A percentile compares a stretch with the other conserved stretches of the same genome.
Evolutionary conservation across 1,140 invertebrate genomes (phyloP).

Genomic region (Euschistus heros): DNA sequence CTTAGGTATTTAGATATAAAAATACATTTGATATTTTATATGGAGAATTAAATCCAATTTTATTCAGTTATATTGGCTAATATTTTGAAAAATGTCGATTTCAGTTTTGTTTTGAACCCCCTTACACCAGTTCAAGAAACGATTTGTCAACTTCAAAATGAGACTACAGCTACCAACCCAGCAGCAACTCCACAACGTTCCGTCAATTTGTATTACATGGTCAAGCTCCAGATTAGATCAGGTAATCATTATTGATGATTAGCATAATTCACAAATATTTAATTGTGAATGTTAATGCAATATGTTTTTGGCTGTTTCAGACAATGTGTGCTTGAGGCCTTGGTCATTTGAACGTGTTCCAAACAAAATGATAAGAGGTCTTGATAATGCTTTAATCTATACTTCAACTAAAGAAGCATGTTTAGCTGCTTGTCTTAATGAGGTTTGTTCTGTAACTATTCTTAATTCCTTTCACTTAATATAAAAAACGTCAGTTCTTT

Average conservation of each 20-base stretch:
- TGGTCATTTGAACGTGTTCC: constrained; percentile 90
- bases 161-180: constrained; percentile 78
- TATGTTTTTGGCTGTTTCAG: constrained; percentile 37
- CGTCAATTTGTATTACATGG: constrained; percentile 91
- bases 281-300: too few relatives aligned
- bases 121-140: constrained; percentile 85
- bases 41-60: too few relatives aligned
- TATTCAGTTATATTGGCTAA: too few relatives aligned
- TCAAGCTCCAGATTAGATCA: constrained; percentile 79
- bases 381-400: constrained; percentile 85
- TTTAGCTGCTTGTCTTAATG: constrained; percentile 80
- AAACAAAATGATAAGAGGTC: constrained; percentile 77
- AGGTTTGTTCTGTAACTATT: constrained; percentile 41
- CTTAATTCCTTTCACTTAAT: too few relatives aligned
- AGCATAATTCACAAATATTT: too few relatives aligned
- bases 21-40: too few relatives aligned
- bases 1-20: too few relatives aligned
- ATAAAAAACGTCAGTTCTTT: too few relatives aligned
- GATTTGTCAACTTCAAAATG: constrained; percentile 82
- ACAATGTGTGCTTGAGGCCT: constrained; percentile 79
- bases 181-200: constrained; percentile 66
- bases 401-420: constrained; percentile 89
- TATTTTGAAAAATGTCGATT: constrained; percentile 18
- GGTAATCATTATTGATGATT: constrained; percentile 37
- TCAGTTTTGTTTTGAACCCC: constrained; percentile 81